Base-by-base conservation (phyloP, 2,888 invertebrate genomes). In the Polymixis lichenea region DNA sequence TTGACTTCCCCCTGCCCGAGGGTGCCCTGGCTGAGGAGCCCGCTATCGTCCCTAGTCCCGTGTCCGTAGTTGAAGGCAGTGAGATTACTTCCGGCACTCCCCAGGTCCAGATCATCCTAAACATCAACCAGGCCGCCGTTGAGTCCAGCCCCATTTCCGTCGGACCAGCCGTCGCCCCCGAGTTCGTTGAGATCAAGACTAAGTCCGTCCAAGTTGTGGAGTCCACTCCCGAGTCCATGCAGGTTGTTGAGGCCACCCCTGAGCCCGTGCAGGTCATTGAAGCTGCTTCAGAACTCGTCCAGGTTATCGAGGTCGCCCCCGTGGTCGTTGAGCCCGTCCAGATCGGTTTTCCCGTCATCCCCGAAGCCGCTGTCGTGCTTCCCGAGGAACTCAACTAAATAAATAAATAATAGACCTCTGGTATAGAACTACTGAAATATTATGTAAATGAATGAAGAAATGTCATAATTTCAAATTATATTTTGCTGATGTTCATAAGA, bases 21-120 rank as follows among this genome's bases (percentile, higher is more conserved):
- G 80, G 67, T 28, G 68, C 22, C 66, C 11, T 75, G 55, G 70
- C 55, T 56, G 66, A 68, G 46, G 49, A 58, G n/a, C 58, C 79
- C 51, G 82, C 72, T 13, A 74, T 71, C 66, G 64, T 38, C 0
- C 67, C 43, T 13, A 64, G 69, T 61, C 82, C 77, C 51, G 74
- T 70, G n/a, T 25, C 80, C 25, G 2, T 79, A 22, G 43, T 65
- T 17, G 79, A 75, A 56, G 66, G 72, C 17, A 64, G 58, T 61
- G 80, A 69, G 46, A 0, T 11, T 28, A 72, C 68, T 22, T 55
- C 77, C 61, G 55, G 67, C 61, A 32, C 85, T 83, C 87, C 89
- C 65, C 87, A 90, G 49, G 88, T 90, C 58, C 89, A 90, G 79
- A 90, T 91, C 83, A 90, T 90, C 73, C 51, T 91, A 74, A 91